These are phyloP conservation scores for Eulemur macaco DNA, from an alignment of 2,113 vertebrate species.

Conservation along the genomic window DNA sequence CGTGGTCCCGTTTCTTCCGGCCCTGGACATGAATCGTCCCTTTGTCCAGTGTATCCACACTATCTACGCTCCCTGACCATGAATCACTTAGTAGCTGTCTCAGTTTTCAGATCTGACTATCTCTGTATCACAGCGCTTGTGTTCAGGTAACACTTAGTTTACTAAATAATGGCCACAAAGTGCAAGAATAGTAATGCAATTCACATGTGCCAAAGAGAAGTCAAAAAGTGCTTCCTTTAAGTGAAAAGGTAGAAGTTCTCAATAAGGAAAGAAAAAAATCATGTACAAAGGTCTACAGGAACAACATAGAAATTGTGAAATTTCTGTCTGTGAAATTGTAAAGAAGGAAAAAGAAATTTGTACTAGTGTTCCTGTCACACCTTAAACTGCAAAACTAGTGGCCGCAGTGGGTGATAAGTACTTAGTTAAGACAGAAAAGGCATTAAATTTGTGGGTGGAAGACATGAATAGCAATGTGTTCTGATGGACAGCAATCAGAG, in stretches of 20 bases:
- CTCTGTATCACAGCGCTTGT: not conserved
- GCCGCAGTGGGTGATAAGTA: not conserved
- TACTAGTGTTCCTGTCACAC: not conserved
- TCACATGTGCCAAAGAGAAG: not conserved
- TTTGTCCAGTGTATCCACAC: not conserved
- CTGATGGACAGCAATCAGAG: not conserved
- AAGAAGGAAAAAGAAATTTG: not conserved
- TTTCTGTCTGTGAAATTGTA: not conserved
- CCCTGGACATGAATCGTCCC: not conserved
- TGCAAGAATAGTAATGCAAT: not conserved
- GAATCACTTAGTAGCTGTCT: not conserved
- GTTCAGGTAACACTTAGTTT: not conserved
- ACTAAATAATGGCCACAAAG: not conserved
- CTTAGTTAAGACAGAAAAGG: not conserved
- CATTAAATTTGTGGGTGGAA: not conserved
- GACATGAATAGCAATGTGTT: not conserved
- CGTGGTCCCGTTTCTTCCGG: not conserved
- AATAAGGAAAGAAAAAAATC: not conserved
- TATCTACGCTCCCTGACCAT: not conserved
- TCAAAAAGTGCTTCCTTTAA: not conserved
- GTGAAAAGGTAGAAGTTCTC: not conserved
- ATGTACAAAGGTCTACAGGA: not conserved
- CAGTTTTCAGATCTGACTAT: not conserved
- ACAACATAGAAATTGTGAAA: not conserved
- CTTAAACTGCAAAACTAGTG: not conserved